A percentile compares a stretch with the other conserved stretches of the same genome.
Evolutionary conservation across 2,113 vertebrate genomes (phyloP).

Genomic region (Ophiodon elongatus): DNA sequence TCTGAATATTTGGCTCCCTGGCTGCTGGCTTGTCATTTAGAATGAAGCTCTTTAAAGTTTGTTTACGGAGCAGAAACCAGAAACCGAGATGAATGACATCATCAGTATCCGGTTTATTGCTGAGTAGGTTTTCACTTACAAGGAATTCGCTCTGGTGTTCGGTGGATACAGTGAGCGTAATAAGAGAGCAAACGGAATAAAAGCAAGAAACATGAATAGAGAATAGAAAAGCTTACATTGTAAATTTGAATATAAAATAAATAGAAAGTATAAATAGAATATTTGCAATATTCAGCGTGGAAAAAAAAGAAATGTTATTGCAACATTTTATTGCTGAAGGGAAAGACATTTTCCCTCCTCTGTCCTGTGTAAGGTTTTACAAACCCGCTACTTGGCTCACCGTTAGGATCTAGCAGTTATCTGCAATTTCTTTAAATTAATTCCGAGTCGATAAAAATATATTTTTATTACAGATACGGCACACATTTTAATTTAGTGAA

Average conservation of each 20-base stretch:
- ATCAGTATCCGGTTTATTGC: not conserved
- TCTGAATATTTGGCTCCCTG: not conserved
- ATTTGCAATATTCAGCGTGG: not conserved
- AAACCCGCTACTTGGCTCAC: not conserved
- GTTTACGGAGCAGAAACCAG: not conserved
- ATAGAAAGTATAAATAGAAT: not conserved
- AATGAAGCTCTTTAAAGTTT: not conserved
- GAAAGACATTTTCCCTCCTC: not conserved
- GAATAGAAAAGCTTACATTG: not conserved
- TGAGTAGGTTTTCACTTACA: not conserved
- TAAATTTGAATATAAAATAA: not conserved
- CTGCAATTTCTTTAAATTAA: too few relatives aligned
- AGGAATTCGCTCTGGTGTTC: not conserved
- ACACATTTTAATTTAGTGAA: too few relatives aligned
- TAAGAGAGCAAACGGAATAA: not conserved
- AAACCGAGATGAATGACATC: not conserved
- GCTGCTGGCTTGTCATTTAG: not conserved
- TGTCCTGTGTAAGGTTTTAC: not conserved
- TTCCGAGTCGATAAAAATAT: too few relatives aligned
- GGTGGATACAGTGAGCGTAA: not conserved
- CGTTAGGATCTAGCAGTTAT: not conserved
- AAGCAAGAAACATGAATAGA: not conserved
- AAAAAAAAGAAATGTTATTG: not conserved
- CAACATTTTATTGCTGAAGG: not conserved
- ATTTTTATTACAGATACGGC: not conserved